phyloP scores from a whole-genome alignment of 2,797 vertebrate genomes.

The Nyctalus aviator region DNA sequence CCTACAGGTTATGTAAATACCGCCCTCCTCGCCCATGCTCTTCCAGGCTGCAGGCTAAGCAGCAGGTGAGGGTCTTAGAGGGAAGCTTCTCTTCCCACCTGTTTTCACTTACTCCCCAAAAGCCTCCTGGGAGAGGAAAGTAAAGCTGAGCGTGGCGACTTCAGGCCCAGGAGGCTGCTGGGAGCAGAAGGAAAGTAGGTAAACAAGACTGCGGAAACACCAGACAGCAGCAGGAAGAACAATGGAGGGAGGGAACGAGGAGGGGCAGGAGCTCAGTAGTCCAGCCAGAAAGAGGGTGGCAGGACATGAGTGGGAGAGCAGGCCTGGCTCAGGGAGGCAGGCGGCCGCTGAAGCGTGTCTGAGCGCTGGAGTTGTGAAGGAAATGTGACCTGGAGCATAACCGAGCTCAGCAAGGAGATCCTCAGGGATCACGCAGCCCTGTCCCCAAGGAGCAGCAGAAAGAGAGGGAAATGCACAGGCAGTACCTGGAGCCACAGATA shows the following conservation, averaged over 20 bases:
- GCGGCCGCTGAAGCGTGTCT: neutral
- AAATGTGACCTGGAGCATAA: neutral
- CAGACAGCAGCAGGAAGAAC: slow-evolving; percentile 35
- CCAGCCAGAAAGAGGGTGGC: neutral
- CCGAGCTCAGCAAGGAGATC: neutral
- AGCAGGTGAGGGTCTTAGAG: neutral
- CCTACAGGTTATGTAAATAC: neutral
- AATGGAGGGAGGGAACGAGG: neutral
- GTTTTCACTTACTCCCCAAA: neutral
- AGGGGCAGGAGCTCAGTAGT: neutral
- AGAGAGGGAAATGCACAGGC: neutral
- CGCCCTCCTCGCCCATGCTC: neutral
- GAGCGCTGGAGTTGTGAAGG: neutral
- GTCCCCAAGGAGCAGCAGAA: neutral
- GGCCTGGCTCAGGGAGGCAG: neutral
- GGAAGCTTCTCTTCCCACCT: neutral
- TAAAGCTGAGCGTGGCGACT: slow-evolving; percentile 19
- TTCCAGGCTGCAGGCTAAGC: neutral
- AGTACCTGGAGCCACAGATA: neutral
- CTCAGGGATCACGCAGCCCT: neutral
- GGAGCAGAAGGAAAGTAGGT: slow-evolving; percentile 1
- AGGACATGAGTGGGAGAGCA: neutral
- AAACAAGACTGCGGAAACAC: slow-evolving; percentile 64
- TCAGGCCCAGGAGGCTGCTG: slow-evolving; percentile 25
- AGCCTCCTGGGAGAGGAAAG: slow-evolving; percentile 33